Percentiles rank a stretch among this genome's conserved stretches.
These are phyloP conservation scores for Leptodactylus fuscus DNA, from an alignment of 2,113 vertebrate species.

Conservation along the genomic window DNA sequence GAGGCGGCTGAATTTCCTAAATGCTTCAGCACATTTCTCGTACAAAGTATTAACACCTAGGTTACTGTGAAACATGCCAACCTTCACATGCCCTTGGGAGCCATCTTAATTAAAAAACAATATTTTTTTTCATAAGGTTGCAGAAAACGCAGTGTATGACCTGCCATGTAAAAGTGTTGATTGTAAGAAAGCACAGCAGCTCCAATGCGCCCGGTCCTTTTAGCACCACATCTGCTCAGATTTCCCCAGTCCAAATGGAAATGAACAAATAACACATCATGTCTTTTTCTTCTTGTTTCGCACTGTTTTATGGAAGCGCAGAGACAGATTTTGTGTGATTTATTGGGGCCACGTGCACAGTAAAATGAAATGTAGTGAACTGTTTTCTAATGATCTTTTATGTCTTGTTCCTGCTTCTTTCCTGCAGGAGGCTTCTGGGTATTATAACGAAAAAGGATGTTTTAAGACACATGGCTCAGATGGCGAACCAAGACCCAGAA, in stretches of 20 bases:
- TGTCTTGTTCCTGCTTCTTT: slow-evolving; percentile 64
- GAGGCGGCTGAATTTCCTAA: slow-evolving; percentile 4
- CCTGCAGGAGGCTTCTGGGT: slow-evolving; percentile 79
- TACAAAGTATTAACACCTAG: background rate
- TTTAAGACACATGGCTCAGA: slow-evolving; percentile 97
- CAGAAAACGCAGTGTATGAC: slow-evolving; percentile 36
- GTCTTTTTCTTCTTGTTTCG: slow-evolving; percentile 43
- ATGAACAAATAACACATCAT: slow-evolving; percentile 41
- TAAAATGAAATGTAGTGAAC: slow-evolving; percentile 43
- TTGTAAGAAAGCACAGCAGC: slow-evolving; percentile 13
- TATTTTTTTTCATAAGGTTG: background rate
- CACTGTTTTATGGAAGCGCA: slow-evolving; percentile 49
- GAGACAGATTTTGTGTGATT: slow-evolving; percentile 52
- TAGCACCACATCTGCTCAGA: slow-evolving; percentile 40
- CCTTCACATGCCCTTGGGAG: background rate
- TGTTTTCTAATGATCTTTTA: slow-evolving; percentile 53
- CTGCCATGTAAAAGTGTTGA: slow-evolving; percentile 39
- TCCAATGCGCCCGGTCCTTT: slow-evolving; percentile 9
- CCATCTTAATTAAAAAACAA: slow-evolving; percentile 27
- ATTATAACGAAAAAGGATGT: slow-evolving; percentile 97
- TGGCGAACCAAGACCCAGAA: slow-evolving; percentile 98
- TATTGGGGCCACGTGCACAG: slow-evolving; percentile 40
- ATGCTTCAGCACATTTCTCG: slow-evolving; percentile 11
- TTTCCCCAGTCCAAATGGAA: slow-evolving; percentile 44
- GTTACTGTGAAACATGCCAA: background rate